Evolutionary conservation across 2,113 vertebrate genomes (phyloP).

Genomic region (Emydocephalus ijimae): DNA sequence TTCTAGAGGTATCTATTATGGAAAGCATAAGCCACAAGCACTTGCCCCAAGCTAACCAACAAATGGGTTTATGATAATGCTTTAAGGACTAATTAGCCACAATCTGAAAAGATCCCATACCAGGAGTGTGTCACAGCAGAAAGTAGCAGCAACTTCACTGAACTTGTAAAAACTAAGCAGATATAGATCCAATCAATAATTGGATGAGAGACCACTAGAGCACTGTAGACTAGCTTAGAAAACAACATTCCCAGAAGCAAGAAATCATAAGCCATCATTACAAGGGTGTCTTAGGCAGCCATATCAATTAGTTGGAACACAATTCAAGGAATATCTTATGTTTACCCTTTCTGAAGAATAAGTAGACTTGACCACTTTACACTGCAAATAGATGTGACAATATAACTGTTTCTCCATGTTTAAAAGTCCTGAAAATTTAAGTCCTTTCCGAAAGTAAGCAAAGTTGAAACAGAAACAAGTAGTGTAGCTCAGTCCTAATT

Average conservation of each 20-base stretch:
- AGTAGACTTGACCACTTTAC: neutral
- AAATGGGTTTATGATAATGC: neutral
- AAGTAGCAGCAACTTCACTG: neutral
- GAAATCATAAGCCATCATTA: neutral
- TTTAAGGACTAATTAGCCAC: neutral
- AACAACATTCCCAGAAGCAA: neutral
- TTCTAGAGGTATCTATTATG: neutral
- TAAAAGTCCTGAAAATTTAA: neutral
- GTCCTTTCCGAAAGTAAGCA: neutral
- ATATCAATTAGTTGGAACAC: neutral
- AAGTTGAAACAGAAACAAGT: neutral
- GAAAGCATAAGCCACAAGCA: neutral
- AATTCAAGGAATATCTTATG: neutral
- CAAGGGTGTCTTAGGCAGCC: neutral
- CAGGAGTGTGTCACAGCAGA: neutral
- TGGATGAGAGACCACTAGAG: neutral
- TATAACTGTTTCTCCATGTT: neutral
- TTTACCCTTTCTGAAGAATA: neutral
- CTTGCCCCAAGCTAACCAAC: neutral
- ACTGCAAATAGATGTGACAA: neutral
- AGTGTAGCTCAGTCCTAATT: neutral
- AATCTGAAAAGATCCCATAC: neutral
- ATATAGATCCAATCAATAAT: neutral
- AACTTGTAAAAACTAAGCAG: neutral
- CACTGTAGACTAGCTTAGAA: neutral